These are phyloP conservation scores for Porites lobata DNA, from an alignment of 92 coral and sea anemone species.

Conservation along the genomic window DNA sequence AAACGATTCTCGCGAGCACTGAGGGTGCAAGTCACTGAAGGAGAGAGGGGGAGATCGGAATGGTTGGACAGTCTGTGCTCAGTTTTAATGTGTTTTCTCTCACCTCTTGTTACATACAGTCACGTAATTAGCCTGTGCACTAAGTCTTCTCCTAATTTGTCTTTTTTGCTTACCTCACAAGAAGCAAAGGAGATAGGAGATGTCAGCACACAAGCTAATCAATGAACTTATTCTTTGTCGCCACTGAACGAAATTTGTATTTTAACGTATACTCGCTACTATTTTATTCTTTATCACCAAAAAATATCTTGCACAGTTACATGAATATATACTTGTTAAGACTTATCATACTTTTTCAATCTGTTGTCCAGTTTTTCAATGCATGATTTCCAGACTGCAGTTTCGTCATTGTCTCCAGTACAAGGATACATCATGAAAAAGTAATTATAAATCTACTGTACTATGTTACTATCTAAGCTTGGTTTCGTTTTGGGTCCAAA, in stretches of 20 bases:
- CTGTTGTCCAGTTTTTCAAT: neutral
- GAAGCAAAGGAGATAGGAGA: neutral
- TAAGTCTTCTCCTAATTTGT: neutral
- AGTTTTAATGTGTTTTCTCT: too few species aligned
- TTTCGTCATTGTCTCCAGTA: neutral
- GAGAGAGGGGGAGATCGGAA: too few species aligned
- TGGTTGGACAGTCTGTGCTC: too few species aligned
- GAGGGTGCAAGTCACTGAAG: too few species aligned
- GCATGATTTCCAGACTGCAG: neutral
- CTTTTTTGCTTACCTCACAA: neutral
- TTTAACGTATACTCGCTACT: neutral
- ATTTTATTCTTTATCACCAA: neutral
- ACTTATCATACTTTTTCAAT: neutral
- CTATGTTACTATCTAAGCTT: neutral
- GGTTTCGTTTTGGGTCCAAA: neutral
- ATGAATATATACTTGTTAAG: neutral
- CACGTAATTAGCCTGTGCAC: neutral
- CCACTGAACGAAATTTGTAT: neutral
- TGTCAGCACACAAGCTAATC: neutral
- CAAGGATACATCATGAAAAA: neutral
- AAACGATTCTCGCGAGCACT: too few species aligned
- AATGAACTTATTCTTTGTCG: neutral
- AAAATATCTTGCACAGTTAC: neutral
- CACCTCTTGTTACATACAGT: too few species aligned
- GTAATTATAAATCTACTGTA: neutral